These are phyloP conservation scores for Notarius quadriscutis DNA, from an alignment of 2,113 vertebrate species.

Conservation along the genomic window DNA sequence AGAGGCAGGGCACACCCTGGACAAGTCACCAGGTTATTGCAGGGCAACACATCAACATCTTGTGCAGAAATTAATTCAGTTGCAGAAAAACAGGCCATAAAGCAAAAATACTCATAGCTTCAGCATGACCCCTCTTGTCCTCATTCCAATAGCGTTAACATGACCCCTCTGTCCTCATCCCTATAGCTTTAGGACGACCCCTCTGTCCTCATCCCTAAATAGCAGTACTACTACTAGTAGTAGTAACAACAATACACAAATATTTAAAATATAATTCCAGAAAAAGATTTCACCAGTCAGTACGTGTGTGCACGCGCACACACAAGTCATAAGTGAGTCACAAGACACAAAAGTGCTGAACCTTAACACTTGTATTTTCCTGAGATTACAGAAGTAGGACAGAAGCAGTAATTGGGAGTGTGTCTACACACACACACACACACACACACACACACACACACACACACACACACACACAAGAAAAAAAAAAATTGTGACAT, in stretches of 20 bases:
- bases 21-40: no score
- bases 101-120: not conserved
- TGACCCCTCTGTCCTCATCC: no score
- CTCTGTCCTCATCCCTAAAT: no score
- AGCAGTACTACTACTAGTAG: no score
- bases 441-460: not conserved
- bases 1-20: no score
- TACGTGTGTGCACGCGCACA: not conserved
- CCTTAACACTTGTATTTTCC: not conserved
- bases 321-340: not conserved
- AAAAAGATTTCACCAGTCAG: not conserved
- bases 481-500: not conserved
- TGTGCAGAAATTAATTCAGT: not conserved
- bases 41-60: not conserved
- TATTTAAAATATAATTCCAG: not conserved
- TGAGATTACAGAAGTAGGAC: slow-evolving; percentile 16
- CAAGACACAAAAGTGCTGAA: slow-evolving; percentile 12
- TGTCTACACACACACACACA: not conserved
- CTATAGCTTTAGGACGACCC: no score
- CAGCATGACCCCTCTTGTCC: no score
- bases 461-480: not conserved
- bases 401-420: slow-evolving; percentile 3
- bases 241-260: not conserved
- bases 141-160: no score
- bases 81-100: not conserved